Conservation (phyloP, 2,888 invertebrate genomes). For the Spisula solida region DNA sequence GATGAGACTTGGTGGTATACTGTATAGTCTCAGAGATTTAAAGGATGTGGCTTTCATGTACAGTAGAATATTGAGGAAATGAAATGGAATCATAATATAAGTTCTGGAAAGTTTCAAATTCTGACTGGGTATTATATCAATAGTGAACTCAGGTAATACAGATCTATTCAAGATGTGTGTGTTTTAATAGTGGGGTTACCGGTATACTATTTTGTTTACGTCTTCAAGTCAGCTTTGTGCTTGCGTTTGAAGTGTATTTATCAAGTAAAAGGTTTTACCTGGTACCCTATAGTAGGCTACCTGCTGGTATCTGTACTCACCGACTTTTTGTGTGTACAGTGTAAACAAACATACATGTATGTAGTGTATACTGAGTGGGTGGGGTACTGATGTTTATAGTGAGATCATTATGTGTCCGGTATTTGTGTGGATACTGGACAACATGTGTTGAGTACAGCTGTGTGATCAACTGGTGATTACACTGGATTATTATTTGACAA, state of each 20-base stretch:
- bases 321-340: too few relatives aligned
- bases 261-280: not conserved
- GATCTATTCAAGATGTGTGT: not conserved
- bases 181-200: not conserved
- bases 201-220: not conserved
- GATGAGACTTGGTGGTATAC: too few relatives aligned
- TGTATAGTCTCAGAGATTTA: not conserved
- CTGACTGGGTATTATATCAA: not conserved
- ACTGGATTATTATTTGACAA: not conserved
- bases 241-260: not conserved
- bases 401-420: too few relatives aligned
- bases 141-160: not conserved
- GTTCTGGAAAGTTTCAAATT: constrained; percentile 5
- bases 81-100: not conserved
- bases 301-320: not conserved
- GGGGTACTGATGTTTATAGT: not conserved
- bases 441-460: not conserved
- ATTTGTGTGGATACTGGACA: not conserved
- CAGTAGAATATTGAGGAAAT: not conserved
- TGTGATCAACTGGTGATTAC: not conserved
- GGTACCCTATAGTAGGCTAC: not conserved
- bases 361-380: not conserved
- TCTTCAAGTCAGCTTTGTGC: not conserved
- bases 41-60: not conserved
- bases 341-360: not conserved